These are phyloP conservation scores for Otocyon megalotis DNA, from an alignment of 2,113 vertebrate species.

Conservation along the genomic window DNA sequence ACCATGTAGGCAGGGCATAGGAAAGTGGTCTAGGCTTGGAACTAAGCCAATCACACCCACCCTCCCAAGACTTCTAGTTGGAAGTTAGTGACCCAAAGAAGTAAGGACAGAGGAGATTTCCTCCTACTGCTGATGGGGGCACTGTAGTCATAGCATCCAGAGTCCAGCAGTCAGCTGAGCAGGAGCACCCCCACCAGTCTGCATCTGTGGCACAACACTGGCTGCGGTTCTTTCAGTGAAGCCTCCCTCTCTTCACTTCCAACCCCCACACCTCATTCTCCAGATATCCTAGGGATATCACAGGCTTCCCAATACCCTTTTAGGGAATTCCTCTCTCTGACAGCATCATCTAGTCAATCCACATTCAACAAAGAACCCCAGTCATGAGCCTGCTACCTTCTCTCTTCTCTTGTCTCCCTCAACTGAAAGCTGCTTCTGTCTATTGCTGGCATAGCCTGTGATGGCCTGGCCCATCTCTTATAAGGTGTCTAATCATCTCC, in stretches of 20 bases:
- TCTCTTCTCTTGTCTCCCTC: not conserved
- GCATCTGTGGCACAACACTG: not conserved
- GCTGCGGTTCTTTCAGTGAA: not conserved
- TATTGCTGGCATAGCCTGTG: too few relatives aligned
- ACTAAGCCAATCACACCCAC: not conserved
- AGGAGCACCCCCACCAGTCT: not conserved
- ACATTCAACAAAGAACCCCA: not conserved
- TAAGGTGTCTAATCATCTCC: not conserved
- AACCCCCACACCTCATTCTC: not conserved
- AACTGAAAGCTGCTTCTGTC: not conserved
- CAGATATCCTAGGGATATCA: not conserved
- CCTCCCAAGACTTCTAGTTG: not conserved
- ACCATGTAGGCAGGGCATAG: not conserved
- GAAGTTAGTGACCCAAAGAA: not conserved
- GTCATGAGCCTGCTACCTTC: not conserved
- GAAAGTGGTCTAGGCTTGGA: not conserved
- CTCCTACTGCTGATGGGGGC: not conserved
- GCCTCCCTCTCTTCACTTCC: not conserved
- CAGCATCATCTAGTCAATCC: not conserved
- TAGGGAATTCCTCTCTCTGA: not conserved
- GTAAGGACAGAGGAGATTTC: not conserved
- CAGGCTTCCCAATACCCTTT: not conserved
- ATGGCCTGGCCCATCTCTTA: not conserved
- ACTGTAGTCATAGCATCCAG: not conserved
- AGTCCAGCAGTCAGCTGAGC: not conserved